Evolutionary conservation across 2,113 vertebrate genomes (phyloP), one percentile per base, ranked within the genome.

Genomic region (Neodon shergylaensis): DNA sequence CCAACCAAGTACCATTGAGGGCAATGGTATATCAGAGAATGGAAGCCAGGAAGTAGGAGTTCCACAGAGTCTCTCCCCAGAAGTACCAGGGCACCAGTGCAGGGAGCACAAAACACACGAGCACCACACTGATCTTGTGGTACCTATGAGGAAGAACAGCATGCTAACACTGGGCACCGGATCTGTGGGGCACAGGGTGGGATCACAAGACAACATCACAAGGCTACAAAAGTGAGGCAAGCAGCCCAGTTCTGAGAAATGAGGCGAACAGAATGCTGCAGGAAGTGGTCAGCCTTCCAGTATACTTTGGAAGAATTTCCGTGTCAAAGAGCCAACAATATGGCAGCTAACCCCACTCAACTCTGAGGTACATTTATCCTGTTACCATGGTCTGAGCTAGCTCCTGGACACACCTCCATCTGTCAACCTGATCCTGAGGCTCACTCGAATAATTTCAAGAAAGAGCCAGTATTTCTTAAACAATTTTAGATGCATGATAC

Each of bases 31-130:
- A 99, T 11, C 98, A 98, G 10, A 99, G 98, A 90, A 99, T 98
- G 24, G 98, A 98, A 39, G 98, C 98, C 76, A 99, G 96, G 97
- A 99, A 99, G 97, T 99, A 99, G 33, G 99, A 98, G 0, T 98
- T 99, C 99, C 99, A 99, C 90, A 99, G 96, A 44, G 98, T 99
- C 97, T 99, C 99, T 0, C 98, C 98, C 98, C 99, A 99, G 95
- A 98, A 82, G 94, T 97, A 98, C 98, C 99, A 99, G 1, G 99
- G 99, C 94, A 99, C 98, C 83, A 99, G 31, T 0, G 98, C 98
- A 84, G 98, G 98, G 66, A 98, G 54, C 66, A 98, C 87, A 5
- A 98, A 99, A 91, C 98, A 99, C 98, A 98, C 98, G 95, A 99
- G 97, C 97, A 98, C 96, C 2, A 99, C 98, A 0, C 98, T 98